phyloP scores from a whole-genome alignment of 2,797 vertebrate genomes.

The Cryptoblepharus egeriae region DNA sequence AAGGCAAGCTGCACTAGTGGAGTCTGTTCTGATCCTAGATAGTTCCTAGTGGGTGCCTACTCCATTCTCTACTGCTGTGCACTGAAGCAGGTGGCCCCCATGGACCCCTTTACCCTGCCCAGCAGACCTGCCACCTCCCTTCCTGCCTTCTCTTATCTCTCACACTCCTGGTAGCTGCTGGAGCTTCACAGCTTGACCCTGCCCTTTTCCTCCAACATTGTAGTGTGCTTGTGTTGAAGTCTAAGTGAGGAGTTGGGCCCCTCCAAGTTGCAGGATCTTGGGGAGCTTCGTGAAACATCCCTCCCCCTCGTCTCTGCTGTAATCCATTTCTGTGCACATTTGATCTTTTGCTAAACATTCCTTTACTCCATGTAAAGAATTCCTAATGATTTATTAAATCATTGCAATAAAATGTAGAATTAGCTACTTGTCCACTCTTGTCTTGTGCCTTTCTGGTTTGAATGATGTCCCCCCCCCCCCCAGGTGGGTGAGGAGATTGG shows the following conservation, averaged over 20 bases:
- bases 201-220: too few relatives aligned
- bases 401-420: slow-evolving; percentile 43
- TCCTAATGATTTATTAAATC: slow-evolving; percentile 55
- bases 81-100: background rate
- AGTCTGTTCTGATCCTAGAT: too few relatives aligned
- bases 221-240: background rate
- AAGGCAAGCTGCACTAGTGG: too few relatives aligned
- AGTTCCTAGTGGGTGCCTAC: background rate
- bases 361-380: slow-evolving; percentile 39
- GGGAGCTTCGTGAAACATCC: slow-evolving; percentile 30
- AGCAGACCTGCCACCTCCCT: background rate
- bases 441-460: background rate
- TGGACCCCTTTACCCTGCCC: background rate
- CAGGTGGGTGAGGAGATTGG: too few relatives aligned
- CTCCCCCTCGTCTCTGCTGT: slow-evolving; percentile 15
- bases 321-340: slow-evolving; percentile 37
- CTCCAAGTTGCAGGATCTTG: too few relatives aligned
- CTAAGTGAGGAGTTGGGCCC: background rate
- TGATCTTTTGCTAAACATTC: slow-evolving; percentile 48
- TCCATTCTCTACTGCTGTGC: too few relatives aligned
- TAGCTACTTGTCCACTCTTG: background rate
- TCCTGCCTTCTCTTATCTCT: too few relatives aligned
- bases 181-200: background rate
- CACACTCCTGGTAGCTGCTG: too few relatives aligned
- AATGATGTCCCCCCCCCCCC: too few relatives aligned